Conservation (phyloP, 1,140 invertebrate species). For the Ceratosolen solmsi region DNA sequence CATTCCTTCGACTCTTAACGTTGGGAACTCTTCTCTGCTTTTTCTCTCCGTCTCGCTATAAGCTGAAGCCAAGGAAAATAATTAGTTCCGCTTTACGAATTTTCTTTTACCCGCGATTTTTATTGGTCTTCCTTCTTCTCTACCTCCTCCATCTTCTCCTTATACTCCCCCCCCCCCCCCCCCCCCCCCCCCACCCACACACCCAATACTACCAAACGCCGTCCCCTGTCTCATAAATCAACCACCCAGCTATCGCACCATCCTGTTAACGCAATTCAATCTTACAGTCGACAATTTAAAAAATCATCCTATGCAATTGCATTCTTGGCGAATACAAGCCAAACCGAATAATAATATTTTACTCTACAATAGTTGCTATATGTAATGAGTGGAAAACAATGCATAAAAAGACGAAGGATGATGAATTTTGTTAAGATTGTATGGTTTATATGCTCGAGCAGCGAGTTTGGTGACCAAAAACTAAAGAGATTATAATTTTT, state of each 20-base stretch:
- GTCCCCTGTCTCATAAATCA: too few relatives aligned
- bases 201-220: too few relatives aligned
- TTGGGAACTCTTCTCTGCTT: background rate
- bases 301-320: too few relatives aligned
- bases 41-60: background rate
- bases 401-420: background rate
- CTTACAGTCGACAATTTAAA: too few relatives aligned
- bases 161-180: too few relatives aligned
- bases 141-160: too few relatives aligned
- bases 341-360: too few relatives aligned
- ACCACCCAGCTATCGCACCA: too few relatives aligned
- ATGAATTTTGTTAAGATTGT: background rate
- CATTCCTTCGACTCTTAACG: background rate
- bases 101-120: background rate
- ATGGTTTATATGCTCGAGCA: background rate
- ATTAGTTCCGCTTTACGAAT: background rate
- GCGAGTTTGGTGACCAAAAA: background rate
- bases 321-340: too few relatives aligned
- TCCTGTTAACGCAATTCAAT: background rate
- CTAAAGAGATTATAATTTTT: slow-evolving; percentile 18
- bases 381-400: background rate
- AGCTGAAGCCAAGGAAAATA: background rate
- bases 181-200: too few relatives aligned
- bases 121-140: background rate
- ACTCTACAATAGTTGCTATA: too few relatives aligned